These are phyloP conservation scores for Acronicta psi DNA, from an alignment of 2,888 invertebrate genomes.

Conservation along the genomic window DNA sequence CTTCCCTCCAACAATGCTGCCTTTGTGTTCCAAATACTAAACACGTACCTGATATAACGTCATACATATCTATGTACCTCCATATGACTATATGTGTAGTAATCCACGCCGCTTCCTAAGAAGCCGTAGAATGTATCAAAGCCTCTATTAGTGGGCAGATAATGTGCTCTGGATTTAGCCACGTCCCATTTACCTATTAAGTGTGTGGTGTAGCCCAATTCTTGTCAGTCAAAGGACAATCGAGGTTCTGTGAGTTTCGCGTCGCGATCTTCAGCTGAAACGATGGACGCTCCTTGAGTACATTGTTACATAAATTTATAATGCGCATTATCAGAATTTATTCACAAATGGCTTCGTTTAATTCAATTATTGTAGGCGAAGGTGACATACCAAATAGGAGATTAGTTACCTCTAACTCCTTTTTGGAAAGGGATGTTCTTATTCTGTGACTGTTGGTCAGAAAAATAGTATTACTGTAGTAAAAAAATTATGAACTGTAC, in stretches of 20 bases:
- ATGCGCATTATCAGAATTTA: conserved; percentile 6
- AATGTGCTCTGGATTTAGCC: conserved; percentile 92
- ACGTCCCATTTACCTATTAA: conserved; percentile 96
- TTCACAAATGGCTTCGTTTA: background rate
- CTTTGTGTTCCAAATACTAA: conserved; percentile 28
- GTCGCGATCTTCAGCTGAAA: conserved; percentile 90
- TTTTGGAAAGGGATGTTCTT: too few relatives aligned
- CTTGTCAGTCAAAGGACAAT: conserved; percentile 91
- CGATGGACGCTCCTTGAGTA: conserved; percentile 69
- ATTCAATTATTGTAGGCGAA: too few relatives aligned
- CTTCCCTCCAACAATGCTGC: conserved; percentile 21
- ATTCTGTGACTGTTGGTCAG: too few relatives aligned
- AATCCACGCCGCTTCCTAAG: conserved; percentile 93
- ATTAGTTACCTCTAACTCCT: too few relatives aligned
- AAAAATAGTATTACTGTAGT: too few relatives aligned
- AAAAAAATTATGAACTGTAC: too few relatives aligned
- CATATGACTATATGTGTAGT: conserved; percentile 90
- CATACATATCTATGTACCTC: conserved; percentile 59
- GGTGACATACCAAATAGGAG: too few relatives aligned
- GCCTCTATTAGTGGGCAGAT: conserved; percentile 92
- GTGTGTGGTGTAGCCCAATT: conserved; percentile 93
- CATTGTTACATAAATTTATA: conserved; percentile 37
- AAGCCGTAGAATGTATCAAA: conserved; percentile 95
- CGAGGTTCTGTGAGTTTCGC: conserved; percentile 91
- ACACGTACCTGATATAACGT: conserved; percentile 9